Evolutionary conservation across 2,113 vertebrate species (phyloP).

Genomic region (Muscicapa adusta): DNA sequence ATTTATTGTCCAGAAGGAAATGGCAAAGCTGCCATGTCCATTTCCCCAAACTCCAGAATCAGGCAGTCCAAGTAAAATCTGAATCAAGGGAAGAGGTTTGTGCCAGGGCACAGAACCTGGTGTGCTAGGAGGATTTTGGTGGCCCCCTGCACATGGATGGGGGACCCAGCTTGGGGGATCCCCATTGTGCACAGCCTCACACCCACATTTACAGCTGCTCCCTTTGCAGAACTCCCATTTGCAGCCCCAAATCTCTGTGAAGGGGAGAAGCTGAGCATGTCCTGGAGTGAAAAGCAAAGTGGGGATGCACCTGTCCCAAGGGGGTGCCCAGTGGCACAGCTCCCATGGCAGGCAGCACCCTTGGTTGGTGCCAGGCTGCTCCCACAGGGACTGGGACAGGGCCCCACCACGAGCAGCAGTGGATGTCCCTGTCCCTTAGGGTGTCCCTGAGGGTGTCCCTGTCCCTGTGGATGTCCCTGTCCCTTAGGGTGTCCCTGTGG

Average conservation of each 20-base stretch:
- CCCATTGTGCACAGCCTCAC: accelerated
- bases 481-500: background rate
- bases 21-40: background rate
- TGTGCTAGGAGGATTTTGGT: background rate
- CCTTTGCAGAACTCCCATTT: accelerated
- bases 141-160: accelerated
- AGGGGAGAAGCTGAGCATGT: accelerated
- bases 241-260: accelerated
- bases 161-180: background rate
- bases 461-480: background rate
- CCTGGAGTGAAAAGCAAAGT: background rate
- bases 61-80: background rate
- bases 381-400: background rate
- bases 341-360: background rate
- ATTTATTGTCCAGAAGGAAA: background rate
- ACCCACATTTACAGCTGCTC: accelerated
- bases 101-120: background rate
- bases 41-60: background rate
- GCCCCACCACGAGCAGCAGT: background rate
- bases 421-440: background rate
- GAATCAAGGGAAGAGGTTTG: background rate
- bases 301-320: accelerated
- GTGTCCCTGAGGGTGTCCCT: background rate
- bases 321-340: background rate
- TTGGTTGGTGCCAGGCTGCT: background rate